Evolutionary conservation across 1,140 invertebrate species (phyloP).

Genomic region (Trissolcus basalis): DNA sequence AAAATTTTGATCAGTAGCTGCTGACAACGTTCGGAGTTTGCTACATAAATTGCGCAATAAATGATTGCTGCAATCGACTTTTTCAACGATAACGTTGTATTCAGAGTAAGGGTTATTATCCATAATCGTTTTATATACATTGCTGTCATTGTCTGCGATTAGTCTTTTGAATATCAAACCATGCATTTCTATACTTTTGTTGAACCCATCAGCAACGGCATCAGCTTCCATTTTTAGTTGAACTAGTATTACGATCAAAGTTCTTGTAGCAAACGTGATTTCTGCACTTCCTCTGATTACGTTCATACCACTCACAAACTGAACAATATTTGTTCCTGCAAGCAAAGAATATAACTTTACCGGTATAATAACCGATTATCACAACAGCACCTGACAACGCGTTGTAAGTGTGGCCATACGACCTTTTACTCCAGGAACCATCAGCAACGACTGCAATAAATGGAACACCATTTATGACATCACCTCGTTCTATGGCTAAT

Average conservation of each 20-base stretch:
- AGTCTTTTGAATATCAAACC: constrained; percentile 54
- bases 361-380: constrained; percentile 46
- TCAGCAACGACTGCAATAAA: constrained; percentile 17
- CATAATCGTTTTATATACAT: constrained; percentile 42
- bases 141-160: constrained; percentile 63
- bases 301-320: constrained; percentile 40
- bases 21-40: background rate
- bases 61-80: constrained; percentile 46
- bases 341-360: constrained; percentile 48
- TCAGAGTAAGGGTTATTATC: constrained; percentile 35
- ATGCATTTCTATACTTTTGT: constrained; percentile 44
- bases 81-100: constrained; percentile 42
- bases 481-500: background rate
- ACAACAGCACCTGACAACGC: constrained; percentile 58
- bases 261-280: constrained; percentile 57
- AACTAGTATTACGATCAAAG: constrained; percentile 44
- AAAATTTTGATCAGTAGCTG: background rate
- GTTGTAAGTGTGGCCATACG: constrained; percentile 56
- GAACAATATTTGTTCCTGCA: constrained; percentile 61
- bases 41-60: background rate
- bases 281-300: constrained; percentile 13
- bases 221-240: constrained; percentile 67
- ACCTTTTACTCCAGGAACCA: constrained; percentile 50
- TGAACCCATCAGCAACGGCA: constrained; percentile 65
- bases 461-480: constrained; percentile 1